A percentile compares a stretch with the other conserved stretches of the same genome.
phyloP scores from a whole-genome alignment of 2,888 invertebrate species.

The Margaritifera margaritifera region DNA sequence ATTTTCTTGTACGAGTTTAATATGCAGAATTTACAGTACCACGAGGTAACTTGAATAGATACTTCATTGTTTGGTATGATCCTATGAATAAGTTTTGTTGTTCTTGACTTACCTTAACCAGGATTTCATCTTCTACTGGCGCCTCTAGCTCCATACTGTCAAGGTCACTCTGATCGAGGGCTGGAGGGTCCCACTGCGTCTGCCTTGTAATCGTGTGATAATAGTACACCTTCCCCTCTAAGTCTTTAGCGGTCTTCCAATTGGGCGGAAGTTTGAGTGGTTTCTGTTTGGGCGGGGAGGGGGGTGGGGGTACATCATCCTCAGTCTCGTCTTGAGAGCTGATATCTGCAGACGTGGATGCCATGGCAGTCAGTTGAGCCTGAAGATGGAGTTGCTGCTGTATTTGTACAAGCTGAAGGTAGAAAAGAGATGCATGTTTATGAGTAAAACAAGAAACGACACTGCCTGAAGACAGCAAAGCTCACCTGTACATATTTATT shows the following conservation, averaged over 20 bases:
- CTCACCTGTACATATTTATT: too few species aligned
- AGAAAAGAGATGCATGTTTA: constrained; percentile 8
- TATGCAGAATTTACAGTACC: too few species aligned
- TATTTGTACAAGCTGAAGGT: constrained; percentile 44
- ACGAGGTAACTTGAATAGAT: too few species aligned
- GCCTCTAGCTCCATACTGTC: constrained; percentile 12
- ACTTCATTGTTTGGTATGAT: too few species aligned
- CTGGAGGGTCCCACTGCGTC: constrained; percentile 74
- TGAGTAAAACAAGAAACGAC: too few species aligned
- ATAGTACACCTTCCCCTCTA: constrained; percentile 90
- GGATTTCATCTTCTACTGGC: constrained; percentile 2
- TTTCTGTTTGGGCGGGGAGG: constrained; percentile 70
- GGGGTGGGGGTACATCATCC: constrained; percentile 68
- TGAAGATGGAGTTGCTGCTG: constrained; percentile 45
- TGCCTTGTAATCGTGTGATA: constrained; percentile 81
- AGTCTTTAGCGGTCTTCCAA: constrained; percentile 90
- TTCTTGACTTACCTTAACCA: background rate
- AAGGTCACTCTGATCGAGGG: constrained; percentile 57
- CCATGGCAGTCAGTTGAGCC: constrained; percentile 16
- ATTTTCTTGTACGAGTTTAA: too few species aligned
- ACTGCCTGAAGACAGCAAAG: too few species aligned
- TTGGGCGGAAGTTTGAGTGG: constrained; percentile 81
- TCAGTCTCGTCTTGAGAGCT: constrained; percentile 33
- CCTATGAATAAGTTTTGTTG: too few species aligned
- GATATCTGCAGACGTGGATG: constrained; percentile 5